Evolutionary conservation across 2,113 vertebrate species (phyloP).

Genomic region (Canis aureus): DNA sequence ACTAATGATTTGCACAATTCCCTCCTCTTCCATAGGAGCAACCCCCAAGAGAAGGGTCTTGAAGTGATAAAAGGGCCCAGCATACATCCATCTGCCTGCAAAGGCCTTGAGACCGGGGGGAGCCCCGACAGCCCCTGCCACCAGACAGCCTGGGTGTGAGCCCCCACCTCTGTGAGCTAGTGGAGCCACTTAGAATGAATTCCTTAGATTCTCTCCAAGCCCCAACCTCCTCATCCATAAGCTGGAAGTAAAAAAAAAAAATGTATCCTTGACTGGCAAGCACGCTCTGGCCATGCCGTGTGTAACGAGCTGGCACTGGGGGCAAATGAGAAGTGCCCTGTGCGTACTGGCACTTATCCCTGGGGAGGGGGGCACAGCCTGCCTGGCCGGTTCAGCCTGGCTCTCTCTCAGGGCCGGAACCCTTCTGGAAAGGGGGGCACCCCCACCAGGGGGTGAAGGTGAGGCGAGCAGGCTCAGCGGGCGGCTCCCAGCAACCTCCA

Average conservation of each 20-base stretch:
- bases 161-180: fast-evolving
- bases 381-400: neutral
- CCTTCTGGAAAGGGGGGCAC: neutral
- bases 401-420: too few relatives aligned
- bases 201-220: neutral
- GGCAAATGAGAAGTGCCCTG: too few relatives aligned
- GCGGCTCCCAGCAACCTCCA: fast-evolving
- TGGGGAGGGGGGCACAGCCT: neutral
- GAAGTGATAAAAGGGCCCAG: neutral
- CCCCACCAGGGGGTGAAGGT: neutral
- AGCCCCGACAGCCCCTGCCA: too few relatives aligned
- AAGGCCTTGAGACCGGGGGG: neutral
- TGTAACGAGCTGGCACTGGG: fast-evolving
- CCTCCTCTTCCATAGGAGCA: neutral
- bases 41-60: neutral
- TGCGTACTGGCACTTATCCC: neutral
- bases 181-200: too few relatives aligned
- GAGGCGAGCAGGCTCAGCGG: too few relatives aligned
- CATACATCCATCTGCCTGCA: neutral
- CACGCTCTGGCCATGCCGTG: fast-evolving
- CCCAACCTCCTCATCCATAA: neutral
- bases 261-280: fast-evolving
- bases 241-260: neutral
- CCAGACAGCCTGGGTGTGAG: neutral
- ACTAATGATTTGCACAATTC: neutral